Evolutionary conservation across 2,113 vertebrate species (phyloP).

Genomic region (Tor tambroides): DNA sequence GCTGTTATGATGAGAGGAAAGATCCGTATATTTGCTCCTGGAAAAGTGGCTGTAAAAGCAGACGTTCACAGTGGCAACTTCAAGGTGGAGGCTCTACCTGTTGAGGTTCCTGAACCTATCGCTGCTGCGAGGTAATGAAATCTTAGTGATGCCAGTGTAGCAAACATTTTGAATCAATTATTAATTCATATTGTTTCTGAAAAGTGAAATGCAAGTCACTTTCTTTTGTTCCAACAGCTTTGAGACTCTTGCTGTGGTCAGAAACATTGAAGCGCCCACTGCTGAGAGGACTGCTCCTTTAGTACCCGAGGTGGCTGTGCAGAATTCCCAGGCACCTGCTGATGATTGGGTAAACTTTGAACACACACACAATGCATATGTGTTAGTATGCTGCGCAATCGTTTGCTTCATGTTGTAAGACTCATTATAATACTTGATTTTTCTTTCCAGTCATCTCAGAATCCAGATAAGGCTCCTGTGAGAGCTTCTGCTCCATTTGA

Average conservation of each 20-base stretch:
- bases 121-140: slow-evolving; percentile 70
- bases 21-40: slow-evolving; percentile 62
- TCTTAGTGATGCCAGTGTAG: background rate
- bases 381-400: background rate
- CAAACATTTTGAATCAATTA: too few species aligned
- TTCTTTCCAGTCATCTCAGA: slow-evolving; percentile 10
- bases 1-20: slow-evolving; percentile 73
- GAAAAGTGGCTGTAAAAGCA: slow-evolving; percentile 74
- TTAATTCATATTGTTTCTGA: background rate
- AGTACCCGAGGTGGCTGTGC: slow-evolving; percentile 63
- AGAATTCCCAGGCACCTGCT: background rate
- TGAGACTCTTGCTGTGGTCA: slow-evolving; percentile 77
- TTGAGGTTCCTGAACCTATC: slow-evolving; percentile 71
- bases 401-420: background rate
- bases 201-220: background rate
- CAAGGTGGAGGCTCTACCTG: slow-evolving; percentile 76
- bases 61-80: slow-evolving; percentile 74
- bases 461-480: slow-evolving; percentile 21
- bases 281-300: slow-evolving; percentile 71
- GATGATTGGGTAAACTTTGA: background rate
- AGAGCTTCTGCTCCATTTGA: slow-evolving; percentile 44
- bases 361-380: too few species aligned
- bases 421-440: background rate
- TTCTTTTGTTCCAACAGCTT: slow-evolving; percentile 68
- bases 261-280: slow-evolving; percentile 74